Percentiles rank a stretch among this genome's conserved stretches.
Conservation (phyloP, 2,888 invertebrate species). For the Rhamphomyia laevipes region DNA sequence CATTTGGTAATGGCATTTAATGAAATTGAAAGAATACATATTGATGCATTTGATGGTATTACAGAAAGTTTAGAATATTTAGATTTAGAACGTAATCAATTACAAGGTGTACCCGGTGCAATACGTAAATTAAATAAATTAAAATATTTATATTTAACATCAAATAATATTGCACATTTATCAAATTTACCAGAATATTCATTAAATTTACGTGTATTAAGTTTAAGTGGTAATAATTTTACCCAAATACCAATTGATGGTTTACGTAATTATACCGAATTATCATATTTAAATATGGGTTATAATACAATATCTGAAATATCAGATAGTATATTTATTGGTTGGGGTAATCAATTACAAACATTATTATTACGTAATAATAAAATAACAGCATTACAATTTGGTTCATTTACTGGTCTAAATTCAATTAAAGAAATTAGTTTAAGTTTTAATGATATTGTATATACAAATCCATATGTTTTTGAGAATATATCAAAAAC, state of each 20-base stretch:
- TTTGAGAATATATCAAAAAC: slow-evolving; percentile 65
- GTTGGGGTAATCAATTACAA: slow-evolving; percentile 68
- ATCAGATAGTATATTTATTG: slow-evolving; percentile 60
- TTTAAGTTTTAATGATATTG: slow-evolving; percentile 81
- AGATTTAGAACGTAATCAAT: slow-evolving; percentile 70
- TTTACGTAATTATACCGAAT: slow-evolving; percentile 56
- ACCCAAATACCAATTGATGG: slow-evolving; percentile 57
- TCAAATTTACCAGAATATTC: slow-evolving; percentile 43
- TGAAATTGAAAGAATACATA: slow-evolving; percentile 54
- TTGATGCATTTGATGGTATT: slow-evolving; percentile 60
- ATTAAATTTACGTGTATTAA: slow-evolving; percentile 58
- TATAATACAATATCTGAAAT: slow-evolving; percentile 76
- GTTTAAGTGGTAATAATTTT: slow-evolving; percentile 71
- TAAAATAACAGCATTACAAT: slow-evolving; percentile 59
- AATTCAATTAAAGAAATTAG: slow-evolving; percentile 75
- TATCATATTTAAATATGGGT: slow-evolving; percentile 79
- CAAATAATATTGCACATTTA: slow-evolving; percentile 57
- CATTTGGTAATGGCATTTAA: slow-evolving; percentile 72
- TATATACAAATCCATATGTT: slow-evolving; percentile 67
- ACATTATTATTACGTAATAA: slow-evolving; percentile 76
- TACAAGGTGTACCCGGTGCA: slow-evolving; percentile 57
- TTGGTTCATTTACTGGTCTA: slow-evolving; percentile 59
- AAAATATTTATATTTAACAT: slow-evolving; percentile 71
- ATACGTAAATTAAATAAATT: slow-evolving; percentile 54
- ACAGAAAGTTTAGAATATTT: slow-evolving; percentile 66